phyloP scores from a whole-genome alignment of 2,888 invertebrate genomes.

The Saturnia japonica region DNA sequence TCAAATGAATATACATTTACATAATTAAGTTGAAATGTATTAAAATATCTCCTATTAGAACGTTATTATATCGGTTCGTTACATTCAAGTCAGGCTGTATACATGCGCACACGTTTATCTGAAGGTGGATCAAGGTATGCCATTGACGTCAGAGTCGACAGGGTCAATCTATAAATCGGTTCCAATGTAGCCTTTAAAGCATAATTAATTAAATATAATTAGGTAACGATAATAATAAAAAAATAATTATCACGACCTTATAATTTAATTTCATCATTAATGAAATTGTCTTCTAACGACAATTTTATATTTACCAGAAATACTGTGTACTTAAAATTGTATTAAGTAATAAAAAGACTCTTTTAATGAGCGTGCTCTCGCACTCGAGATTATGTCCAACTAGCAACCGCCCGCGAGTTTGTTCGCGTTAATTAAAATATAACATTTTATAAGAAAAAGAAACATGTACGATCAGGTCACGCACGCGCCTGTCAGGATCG shows the following conservation, averaged over 20 bases:
- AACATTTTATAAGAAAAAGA: too few species aligned
- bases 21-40: conserved; percentile 14
- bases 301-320: not conserved
- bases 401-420: too few species aligned
- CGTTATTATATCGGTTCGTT: conserved; percentile 27
- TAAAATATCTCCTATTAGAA: conserved; percentile 21
- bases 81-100: conserved; percentile 33
- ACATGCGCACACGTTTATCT: conserved; percentile 40
- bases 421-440: too few species aligned
- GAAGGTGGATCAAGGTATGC: conserved; percentile 39
- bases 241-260: not conserved
- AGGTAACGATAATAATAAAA: not conserved
- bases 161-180: conserved; percentile 40
- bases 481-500: too few species aligned
- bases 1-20: not conserved
- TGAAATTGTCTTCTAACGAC: not conserved
- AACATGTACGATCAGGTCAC: too few species aligned
- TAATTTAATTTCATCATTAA: not conserved
- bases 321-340: not conserved
- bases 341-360: not conserved
- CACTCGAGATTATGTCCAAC: too few species aligned
- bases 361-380: too few species aligned
- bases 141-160: conserved; percentile 56
- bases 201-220: conserved; percentile 9
- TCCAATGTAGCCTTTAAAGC: conserved; percentile 17